Evolutionary conservation across 2,888 invertebrate genomes (phyloP).

Genomic region (Aphodius granarius): DNA sequence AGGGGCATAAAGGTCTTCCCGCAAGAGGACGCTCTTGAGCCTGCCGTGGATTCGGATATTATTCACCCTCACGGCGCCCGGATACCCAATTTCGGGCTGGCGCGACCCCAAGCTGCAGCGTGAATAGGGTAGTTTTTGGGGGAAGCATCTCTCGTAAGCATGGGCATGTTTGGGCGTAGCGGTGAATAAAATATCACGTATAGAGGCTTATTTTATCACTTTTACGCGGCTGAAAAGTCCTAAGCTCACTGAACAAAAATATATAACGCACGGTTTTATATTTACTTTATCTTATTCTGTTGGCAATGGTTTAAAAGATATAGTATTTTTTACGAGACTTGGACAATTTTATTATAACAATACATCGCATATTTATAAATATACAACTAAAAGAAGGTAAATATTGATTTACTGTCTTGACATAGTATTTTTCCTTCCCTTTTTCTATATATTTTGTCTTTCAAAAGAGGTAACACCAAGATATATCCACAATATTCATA

Average conservation of each 20-base stretch:
- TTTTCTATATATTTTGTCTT: too few relatives aligned
- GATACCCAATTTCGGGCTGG: conserved; percentile 6
- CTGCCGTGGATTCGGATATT: conserved; percentile 1
- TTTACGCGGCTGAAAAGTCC: neutral
- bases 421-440: too few relatives aligned
- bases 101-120: neutral
- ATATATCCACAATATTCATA: too few relatives aligned
- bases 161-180: neutral
- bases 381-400: too few relatives aligned
- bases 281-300: neutral
- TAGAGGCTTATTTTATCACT: neutral
- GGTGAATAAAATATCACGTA: neutral
- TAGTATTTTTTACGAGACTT: too few relatives aligned
- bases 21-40: neutral
- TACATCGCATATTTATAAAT: too few relatives aligned
- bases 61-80: conserved; percentile 11
- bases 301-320: too few relatives aligned
- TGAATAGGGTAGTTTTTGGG: neutral
- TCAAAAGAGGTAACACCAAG: too few relatives aligned
- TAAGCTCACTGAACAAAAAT: neutral
- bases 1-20: neutral
- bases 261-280: neutral
- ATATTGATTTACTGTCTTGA: too few relatives aligned
- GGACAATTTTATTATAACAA: too few relatives aligned
- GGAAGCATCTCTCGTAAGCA: neutral